Base-by-base conservation (phyloP, 2,113 vertebrate species). In the Cnemophilus loriae region DNA sequence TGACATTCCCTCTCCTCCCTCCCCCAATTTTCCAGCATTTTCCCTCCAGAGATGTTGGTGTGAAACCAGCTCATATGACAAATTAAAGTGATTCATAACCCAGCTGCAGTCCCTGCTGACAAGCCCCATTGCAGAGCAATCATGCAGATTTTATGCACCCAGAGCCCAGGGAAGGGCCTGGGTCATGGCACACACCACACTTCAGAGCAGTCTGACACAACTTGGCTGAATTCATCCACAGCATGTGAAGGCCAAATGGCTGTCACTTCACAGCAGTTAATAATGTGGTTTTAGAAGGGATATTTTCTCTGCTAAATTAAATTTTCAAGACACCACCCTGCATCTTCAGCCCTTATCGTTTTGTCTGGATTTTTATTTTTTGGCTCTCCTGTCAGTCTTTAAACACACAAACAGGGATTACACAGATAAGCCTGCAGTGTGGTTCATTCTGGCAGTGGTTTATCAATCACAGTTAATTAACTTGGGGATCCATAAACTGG, bases 71-170 rank as follows among this genome's bases (percentile, higher is more conserved):
- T 93, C 91, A 85, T 77, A 77, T 42, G 92, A 90, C 87, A 87
- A 85, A 85, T 78, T 59, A 73, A 83, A 81, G 74, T 95, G 96
- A 97, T 94, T 94, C 94, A 95, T 74, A 85, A 76, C 81, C 74
- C 95, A 96, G 91, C 89, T 93, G 95, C 82, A 83, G 78, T 18
- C 76, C 35, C 77, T 83, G 70, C 71, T 89, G 93, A 91, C 84
- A 82, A 91, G 73, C 87, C 73, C 70, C 90, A 70, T 28, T 49
- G 13, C 57, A 80, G 67, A 86, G 79, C 69, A 27, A 42, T 74
- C 70, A 16, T 50, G 79, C 84, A 87, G 84, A 64, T 88, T 91
- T 92, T 37, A 47, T 53, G 76, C 57, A 75, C 82, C 80, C 63
- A 2, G 57, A 33, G 35, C 50, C 73, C 59, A 26, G 75, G 82